phyloP scores from a whole-genome alignment of 2,113 vertebrate genomes.

The Zosterops hypoxanthus region DNA sequence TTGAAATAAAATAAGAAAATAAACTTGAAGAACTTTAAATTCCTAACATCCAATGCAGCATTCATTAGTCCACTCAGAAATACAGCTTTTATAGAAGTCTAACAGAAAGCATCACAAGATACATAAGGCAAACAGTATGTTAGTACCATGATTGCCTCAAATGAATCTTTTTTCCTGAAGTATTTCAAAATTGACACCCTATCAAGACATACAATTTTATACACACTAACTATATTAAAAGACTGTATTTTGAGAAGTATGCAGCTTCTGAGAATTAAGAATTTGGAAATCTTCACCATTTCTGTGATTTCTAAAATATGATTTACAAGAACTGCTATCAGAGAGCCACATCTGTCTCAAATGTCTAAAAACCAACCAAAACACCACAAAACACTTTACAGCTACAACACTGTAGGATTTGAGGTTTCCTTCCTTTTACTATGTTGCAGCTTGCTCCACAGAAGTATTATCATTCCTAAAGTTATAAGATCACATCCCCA shows the following conservation, averaged over 20 bases:
- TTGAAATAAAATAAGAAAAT: background rate
- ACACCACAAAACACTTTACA: background rate
- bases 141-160: rapidly evolving
- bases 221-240: background rate
- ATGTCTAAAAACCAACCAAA: background rate
- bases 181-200: background rate
- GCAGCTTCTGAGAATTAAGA: background rate
- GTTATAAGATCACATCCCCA: background rate
- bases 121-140: background rate
- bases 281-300: background rate
- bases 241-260: background rate
- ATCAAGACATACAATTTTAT: background rate
- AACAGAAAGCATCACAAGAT: background rate
- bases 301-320: background rate
- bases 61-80: background rate
- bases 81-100: background rate
- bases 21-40: background rate
- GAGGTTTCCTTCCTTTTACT: background rate
- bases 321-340: background rate
- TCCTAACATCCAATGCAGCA: background rate
- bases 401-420: background rate
- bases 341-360: background rate
- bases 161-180: background rate
- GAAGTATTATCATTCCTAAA: background rate
- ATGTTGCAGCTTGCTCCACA: background rate